Conservation (phyloP, 2,797 vertebrate species). For the Myotis daubentonii region DNA sequence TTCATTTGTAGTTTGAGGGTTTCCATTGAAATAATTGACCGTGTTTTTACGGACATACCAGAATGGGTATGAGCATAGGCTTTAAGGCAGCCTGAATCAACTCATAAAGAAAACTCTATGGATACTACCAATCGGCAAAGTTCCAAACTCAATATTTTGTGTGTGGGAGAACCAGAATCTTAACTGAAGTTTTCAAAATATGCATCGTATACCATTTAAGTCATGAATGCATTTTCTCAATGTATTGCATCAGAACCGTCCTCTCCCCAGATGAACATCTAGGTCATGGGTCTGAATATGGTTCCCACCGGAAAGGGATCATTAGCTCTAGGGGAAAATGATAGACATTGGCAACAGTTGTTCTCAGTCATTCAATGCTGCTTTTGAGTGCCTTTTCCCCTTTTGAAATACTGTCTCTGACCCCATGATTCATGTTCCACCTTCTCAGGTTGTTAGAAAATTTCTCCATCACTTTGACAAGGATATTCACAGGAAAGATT, state of each 20-base stretch:
- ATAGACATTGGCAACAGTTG: neutral
- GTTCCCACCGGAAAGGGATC: neutral
- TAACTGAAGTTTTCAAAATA: conserved; percentile 23
- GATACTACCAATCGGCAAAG: neutral
- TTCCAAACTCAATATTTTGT: neutral
- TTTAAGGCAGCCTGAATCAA: neutral
- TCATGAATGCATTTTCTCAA: neutral
- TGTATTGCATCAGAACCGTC: neutral
- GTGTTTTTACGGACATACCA: fast-evolving
- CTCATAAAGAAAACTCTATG: neutral
- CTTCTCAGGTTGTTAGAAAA: neutral
- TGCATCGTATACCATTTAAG: neutral
- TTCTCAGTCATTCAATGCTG: neutral
- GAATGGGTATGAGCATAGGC: neutral
- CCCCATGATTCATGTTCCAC: neutral
- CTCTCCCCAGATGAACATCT: neutral
- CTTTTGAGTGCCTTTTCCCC: neutral
- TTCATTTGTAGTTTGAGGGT: neutral
- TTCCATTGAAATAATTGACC: neutral
- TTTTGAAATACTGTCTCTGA: neutral
- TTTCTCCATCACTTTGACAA: neutral
- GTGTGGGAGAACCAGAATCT: neutral
- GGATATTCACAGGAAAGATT: neutral
- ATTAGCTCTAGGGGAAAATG: neutral
- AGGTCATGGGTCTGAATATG: neutral